These are phyloP conservation scores for Melieria picta DNA, from an alignment of 2,888 invertebrate genomes.

Conservation along the genomic window DNA sequence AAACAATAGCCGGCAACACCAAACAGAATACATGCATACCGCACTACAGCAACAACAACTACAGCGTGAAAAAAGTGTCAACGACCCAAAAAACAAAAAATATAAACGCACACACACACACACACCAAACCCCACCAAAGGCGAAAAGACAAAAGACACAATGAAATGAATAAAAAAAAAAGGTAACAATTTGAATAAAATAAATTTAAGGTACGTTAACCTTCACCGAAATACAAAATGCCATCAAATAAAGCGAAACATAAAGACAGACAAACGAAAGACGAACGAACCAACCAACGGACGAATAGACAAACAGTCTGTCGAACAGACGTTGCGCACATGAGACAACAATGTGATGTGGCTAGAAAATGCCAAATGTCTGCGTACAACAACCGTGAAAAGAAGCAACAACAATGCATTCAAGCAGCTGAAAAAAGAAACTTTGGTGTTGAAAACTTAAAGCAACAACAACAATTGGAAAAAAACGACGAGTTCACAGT, in stretches of 20 bases:
- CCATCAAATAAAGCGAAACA: conserved; percentile 9
- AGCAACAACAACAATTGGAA: too few relatives aligned
- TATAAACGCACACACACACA: not conserved
- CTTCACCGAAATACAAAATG: conserved; percentile 34
- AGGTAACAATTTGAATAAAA: conserved; percentile 46
- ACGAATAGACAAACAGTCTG: not conserved
- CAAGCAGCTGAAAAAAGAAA: too few relatives aligned
- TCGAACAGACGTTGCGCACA: too few relatives aligned
- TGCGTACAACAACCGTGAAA: too few relatives aligned
- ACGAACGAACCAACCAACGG: conserved; percentile 1
- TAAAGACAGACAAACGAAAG: not conserved
- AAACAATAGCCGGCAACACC: conserved; percentile 30
- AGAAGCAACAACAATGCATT: too few relatives aligned
- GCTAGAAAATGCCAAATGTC: too few relatives aligned
- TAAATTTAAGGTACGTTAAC: conserved; percentile 56
- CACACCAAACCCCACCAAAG: conserved; percentile 9
- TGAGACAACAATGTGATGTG: too few relatives aligned
- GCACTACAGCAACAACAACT: conserved; percentile 36
- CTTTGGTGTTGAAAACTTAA: too few relatives aligned
- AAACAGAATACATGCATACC: conserved; percentile 1
- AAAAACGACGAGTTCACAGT: too few relatives aligned
- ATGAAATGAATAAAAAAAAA: conserved; percentile 17
- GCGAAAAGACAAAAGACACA: conserved; percentile 1
- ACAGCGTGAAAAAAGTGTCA: conserved; percentile 52
- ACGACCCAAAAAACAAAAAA: conserved; percentile 48